Conservation (phyloP, 1,140 invertebrate species). For the Drosophila truncata region DNA sequence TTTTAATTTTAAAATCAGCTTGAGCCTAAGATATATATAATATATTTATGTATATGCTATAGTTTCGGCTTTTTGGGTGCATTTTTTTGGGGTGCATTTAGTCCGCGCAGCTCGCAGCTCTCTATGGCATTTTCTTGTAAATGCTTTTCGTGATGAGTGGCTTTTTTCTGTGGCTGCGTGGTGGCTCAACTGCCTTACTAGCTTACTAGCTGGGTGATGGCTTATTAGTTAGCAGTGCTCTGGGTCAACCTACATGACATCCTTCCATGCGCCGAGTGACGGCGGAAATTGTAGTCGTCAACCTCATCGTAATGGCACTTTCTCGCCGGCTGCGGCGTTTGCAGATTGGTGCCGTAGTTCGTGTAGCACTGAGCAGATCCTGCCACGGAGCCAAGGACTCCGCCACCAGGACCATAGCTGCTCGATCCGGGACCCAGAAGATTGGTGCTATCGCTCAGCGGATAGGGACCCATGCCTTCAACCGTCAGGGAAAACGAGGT, state of each 20-base stretch:
- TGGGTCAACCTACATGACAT: conserved; percentile 79
- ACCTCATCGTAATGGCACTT: conserved; percentile 84
- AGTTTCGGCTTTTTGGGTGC: conserved; percentile 16
- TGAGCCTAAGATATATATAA: conserved; percentile 31
- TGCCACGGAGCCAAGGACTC: conserved; percentile 19
- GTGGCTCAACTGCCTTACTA: conserved; percentile 20
- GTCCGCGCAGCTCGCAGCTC: conserved; percentile 58
- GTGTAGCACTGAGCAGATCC: conserved; percentile 77
- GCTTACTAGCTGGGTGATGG: conserved; percentile 29
- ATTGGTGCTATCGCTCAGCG: conserved; percentile 85
- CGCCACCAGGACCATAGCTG: conserved; percentile 44
- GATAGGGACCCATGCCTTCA: conserved; percentile 86
- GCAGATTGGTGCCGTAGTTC: conserved; percentile 84
- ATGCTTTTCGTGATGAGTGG: conserved; percentile 66
- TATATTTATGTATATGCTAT: background rate
- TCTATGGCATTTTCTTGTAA: conserved; percentile 71
- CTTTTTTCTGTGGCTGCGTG: conserved; percentile 33
- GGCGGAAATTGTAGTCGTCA: conserved; percentile 79
- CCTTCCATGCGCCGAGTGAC: conserved; percentile 85
- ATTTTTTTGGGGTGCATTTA: conserved; percentile 35
- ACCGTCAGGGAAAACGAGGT: conserved; percentile 85
- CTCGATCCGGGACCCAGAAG: conserved; percentile 81
- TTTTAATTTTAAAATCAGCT: conserved; percentile 47
- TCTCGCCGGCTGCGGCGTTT: conserved; percentile 82
- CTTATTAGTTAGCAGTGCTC: conserved; percentile 30